These are phyloP conservation scores for Cacoxenus indagator DNA, from an alignment of 2,888 invertebrate genomes.

Conservation along the genomic window DNA sequence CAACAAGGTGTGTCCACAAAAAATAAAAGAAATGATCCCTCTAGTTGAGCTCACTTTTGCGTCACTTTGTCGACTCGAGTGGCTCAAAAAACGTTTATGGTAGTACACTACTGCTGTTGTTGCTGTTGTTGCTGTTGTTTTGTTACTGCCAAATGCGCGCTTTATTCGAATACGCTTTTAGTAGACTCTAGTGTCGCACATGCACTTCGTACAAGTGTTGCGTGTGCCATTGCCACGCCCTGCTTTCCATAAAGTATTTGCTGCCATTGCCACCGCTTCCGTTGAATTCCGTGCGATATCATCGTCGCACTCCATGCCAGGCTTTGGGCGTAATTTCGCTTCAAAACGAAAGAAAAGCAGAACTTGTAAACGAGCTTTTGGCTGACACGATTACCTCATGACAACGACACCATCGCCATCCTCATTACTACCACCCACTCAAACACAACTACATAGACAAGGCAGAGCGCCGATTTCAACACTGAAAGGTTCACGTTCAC, in stretches of 20 bases:
- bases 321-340: constrained; percentile 52
- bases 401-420: background rate
- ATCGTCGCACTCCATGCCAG: constrained; percentile 51
- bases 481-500: background rate
- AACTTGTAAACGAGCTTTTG: constrained; percentile 51
- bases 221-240: constrained; percentile 9
- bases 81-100: constrained; percentile 9
- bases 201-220: background rate
- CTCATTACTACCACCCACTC: constrained; percentile 33
- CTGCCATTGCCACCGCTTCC: background rate
- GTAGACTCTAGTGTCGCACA: constrained; percentile 41
- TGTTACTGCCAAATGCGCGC: constrained; percentile 18
- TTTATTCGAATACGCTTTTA: constrained; percentile 54
- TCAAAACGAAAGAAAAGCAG: background rate
- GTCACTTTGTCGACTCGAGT: background rate
- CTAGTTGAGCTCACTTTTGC: background rate
- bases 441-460: too few relatives aligned
- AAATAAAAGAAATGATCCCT: background rate
- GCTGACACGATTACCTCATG: constrained; percentile 3
- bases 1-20: background rate
- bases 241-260: background rate
- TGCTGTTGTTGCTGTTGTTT: constrained; percentile 15
- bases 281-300: constrained; percentile 16
- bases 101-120: background rate
- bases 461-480: background rate